Evolutionary conservation across 1,140 invertebrate genomes (phyloP), one percentile per base, ranked within the genome.

Genomic region (Pseudomyrmex gracilis): DNA sequence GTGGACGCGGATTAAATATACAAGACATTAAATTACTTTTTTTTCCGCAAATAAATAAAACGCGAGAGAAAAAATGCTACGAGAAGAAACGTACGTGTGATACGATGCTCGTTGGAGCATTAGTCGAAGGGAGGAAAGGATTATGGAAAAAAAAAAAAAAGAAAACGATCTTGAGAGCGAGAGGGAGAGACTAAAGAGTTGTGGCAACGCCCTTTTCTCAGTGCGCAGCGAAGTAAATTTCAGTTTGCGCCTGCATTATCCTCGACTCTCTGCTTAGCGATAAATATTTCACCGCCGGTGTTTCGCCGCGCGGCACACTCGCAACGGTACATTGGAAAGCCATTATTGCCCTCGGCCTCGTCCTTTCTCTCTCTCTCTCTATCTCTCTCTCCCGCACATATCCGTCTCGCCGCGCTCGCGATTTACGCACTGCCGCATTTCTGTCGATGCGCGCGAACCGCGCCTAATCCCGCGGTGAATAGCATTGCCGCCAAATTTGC

Each of bases 241-340:
- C 76, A 85, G 85, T 84, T 89, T 84, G 86, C 86, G 64, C 87
- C 70, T 87, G 85, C 83, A 87, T 90, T 92, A 90, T 92, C 82
- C 34, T 86, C 76, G 61, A 60, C 73, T 34, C 34, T 34, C 34
- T 43, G 68, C 20, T 64, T 45, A 67, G 22, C 83, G 83, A 89
- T 90, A 90, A 90, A 90, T 90, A 90, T 90, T 87, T 85, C 87
- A 85, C 73, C 61, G 58, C 58, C 34, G 57, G 43, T 51, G 64
- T 73, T 83, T 60, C 86, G 63, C 60, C 66, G 15, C 71, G 73
- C 34, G 34, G 34, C 5, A 34, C 82, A 73, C 83, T 77, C 82
- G 82, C 83, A 83, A 34, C 83, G 74, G 85, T 92, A 93, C 92
- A 93, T 92, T 87, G 92, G 90, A 93, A 93, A 92, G 86, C 92